Percentiles rank a stretch among this genome's conserved stretches.
Evolutionary conservation across 2,888 invertebrate genomes (phyloP).

Genomic region (Eudemis profundana): DNA sequence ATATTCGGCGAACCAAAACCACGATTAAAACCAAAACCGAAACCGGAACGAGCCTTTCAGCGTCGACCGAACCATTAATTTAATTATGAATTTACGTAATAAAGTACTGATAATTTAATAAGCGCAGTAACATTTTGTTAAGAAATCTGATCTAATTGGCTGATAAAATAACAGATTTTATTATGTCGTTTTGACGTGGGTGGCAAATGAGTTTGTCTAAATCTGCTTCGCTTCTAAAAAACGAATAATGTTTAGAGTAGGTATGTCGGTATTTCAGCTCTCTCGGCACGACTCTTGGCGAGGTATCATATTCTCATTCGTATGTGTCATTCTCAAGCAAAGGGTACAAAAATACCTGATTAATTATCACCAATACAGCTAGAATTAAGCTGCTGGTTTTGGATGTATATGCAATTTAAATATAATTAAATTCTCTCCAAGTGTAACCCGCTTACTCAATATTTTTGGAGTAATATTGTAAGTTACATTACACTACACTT

Average conservation of each 20-base stretch:
- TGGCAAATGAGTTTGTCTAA: constrained; percentile 1
- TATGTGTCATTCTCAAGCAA: too few species aligned
- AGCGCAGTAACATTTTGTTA: neutral
- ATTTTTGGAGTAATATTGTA: too few species aligned
- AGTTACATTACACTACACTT: too few species aligned
- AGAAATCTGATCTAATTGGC: constrained; percentile 25
- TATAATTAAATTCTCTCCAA: too few species aligned
- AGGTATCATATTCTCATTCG: too few species aligned
- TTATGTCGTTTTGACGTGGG: constrained; percentile 12
- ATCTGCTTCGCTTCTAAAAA: neutral
- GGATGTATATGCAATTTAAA: too few species aligned
- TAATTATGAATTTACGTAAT: constrained; percentile 31
- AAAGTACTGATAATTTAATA: constrained; percentile 15
- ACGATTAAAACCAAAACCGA: neutral
- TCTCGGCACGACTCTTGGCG: too few species aligned
- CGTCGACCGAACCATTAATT: constrained; percentile 8
- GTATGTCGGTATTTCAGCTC: too few species aligned
- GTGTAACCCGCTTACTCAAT: too few species aligned
- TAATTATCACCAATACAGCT: too few species aligned
- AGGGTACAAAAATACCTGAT: too few species aligned
- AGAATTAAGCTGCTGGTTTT: too few species aligned
- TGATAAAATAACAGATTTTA: constrained; percentile 33
- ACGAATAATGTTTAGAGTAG: neutral
- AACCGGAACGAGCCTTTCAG: neutral
- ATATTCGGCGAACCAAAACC: neutral